A percentile compares a stretch with the other conserved stretches of the same genome.
phyloP scores from a whole-genome alignment of 2,113 vertebrate genomes.

The Scatophagus argus region DNA sequence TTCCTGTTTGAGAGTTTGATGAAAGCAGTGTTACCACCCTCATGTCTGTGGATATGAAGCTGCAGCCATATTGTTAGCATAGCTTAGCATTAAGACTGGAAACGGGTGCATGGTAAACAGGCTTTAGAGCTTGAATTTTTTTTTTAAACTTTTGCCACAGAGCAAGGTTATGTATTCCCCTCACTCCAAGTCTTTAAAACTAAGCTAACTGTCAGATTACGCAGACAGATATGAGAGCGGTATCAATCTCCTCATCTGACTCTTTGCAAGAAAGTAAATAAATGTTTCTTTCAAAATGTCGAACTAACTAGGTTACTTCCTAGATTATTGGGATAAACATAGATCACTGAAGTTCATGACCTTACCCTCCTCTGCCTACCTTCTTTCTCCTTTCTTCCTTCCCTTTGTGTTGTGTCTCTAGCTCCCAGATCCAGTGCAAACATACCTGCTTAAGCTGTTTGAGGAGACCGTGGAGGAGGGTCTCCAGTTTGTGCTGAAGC shows the following conservation, averaged over 20 bases:
- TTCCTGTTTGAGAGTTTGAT: neutral
- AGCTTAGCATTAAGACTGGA: neutral
- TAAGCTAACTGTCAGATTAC: neutral
- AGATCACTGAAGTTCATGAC: neutral
- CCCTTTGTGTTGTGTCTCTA: neutral
- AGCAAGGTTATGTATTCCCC: neutral
- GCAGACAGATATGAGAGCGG: neutral
- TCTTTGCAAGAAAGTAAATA: neutral
- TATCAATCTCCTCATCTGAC: neutral
- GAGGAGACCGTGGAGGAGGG: constrained; percentile 86
- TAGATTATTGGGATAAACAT: neutral
- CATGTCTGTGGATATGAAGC: neutral
- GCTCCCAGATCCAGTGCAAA: constrained; percentile 76
- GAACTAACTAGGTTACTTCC: neutral
- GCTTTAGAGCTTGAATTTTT: neutral
- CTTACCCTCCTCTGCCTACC: neutral
- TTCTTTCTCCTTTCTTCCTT: neutral
- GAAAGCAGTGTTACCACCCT: neutral
- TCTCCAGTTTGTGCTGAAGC: constrained; percentile 85
- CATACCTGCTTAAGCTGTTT: constrained; percentile 87
- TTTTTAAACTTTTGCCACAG: neutral
- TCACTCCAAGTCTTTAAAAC: neutral
- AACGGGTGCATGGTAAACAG: neutral
- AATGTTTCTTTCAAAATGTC: neutral
- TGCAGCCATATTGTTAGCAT: neutral